phyloP scores from a whole-genome alignment of 1,140 invertebrate genomes.

The Anastatus disparis region DNA sequence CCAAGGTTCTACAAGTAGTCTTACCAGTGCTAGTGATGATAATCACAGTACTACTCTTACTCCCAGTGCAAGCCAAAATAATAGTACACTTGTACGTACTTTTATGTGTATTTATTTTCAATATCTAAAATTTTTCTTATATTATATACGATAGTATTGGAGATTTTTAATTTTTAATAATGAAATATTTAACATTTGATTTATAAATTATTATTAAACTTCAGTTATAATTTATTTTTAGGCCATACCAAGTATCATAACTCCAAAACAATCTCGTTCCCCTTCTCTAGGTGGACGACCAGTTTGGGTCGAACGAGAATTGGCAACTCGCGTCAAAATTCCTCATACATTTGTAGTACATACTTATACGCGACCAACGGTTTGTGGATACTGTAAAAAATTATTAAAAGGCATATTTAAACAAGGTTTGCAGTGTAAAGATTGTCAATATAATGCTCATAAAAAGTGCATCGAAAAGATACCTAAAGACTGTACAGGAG shows the following conservation, averaged over 20 bases:
- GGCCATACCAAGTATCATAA: slow-evolving; percentile 60
- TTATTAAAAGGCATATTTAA: slow-evolving; percentile 94
- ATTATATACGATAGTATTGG: neutral
- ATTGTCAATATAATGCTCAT: slow-evolving; percentile 98
- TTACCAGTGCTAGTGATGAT: slow-evolving; percentile 64
- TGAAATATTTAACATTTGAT: slow-evolving; percentile 1
- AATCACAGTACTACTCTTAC: slow-evolving; percentile 62
- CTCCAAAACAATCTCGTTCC: slow-evolving; percentile 71
- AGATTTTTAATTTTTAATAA: neutral
- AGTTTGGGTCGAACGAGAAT: slow-evolving; percentile 80
- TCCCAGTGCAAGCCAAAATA: slow-evolving; percentile 61
- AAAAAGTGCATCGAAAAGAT: slow-evolving; percentile 96
- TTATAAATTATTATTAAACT: slow-evolving; percentile 5
- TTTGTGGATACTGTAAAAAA: slow-evolving; percentile 96
- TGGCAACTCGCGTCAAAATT: slow-evolving; percentile 80
- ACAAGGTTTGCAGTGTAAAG: slow-evolving; percentile 97
- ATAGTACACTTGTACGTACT: slow-evolving; percentile 59
- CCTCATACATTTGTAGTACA: slow-evolving; percentile 93
- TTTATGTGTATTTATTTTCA: neutral
- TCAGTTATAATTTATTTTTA: slow-evolving; percentile 42
- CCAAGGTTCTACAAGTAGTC: slow-evolving; percentile 68
- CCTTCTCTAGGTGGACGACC: slow-evolving; percentile 81
- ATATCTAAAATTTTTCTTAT: no score
- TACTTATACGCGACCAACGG: slow-evolving; percentile 94
- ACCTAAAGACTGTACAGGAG: slow-evolving; percentile 95